These are phyloP conservation scores for Coluber constrictor DNA, from an alignment of 2,797 vertebrate species.

Conservation along the genomic window DNA sequence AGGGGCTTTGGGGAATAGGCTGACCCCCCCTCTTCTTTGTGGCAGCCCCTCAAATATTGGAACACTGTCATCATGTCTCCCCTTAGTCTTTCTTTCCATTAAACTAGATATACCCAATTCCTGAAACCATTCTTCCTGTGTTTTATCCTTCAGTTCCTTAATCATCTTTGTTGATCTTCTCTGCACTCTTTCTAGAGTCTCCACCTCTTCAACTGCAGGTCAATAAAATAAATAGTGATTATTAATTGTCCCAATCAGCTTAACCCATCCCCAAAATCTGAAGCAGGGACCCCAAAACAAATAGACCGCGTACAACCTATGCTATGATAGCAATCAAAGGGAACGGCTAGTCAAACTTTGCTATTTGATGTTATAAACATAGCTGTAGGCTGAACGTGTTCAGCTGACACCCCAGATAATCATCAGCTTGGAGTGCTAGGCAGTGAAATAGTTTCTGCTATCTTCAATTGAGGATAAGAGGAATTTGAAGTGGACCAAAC, in stretches of 20 bases:
- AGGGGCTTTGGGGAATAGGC: neutral
- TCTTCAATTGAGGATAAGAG: neutral
- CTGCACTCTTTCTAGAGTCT: neutral
- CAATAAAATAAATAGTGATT: slow-evolving; percentile 41
- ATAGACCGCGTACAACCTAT: slow-evolving; percentile 54
- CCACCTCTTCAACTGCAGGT: slow-evolving; percentile 41
- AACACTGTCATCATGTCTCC: neutral
- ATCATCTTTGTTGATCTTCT: no score
- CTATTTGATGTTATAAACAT: slow-evolving; percentile 55
- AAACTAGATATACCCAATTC: neutral
- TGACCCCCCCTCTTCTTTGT: neutral
- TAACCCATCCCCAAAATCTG: neutral
- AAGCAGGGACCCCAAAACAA: slow-evolving; percentile 46
- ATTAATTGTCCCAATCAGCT: slow-evolving; percentile 49
- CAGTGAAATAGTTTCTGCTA: neutral
- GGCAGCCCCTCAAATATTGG: neutral
- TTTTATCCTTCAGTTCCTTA: neutral
- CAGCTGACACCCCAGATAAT: slow-evolving; percentile 25
- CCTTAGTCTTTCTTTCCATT: neutral
- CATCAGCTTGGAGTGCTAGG: neutral
- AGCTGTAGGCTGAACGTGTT: slow-evolving; percentile 60
- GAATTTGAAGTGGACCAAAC: neutral
- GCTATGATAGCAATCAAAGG: slow-evolving; percentile 59
- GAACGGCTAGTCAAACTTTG: slow-evolving; percentile 52
- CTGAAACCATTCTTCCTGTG: neutral